phyloP scores from a whole-genome alignment of 92 coral and sea anemone species.

The Muricea muricata region DNA sequence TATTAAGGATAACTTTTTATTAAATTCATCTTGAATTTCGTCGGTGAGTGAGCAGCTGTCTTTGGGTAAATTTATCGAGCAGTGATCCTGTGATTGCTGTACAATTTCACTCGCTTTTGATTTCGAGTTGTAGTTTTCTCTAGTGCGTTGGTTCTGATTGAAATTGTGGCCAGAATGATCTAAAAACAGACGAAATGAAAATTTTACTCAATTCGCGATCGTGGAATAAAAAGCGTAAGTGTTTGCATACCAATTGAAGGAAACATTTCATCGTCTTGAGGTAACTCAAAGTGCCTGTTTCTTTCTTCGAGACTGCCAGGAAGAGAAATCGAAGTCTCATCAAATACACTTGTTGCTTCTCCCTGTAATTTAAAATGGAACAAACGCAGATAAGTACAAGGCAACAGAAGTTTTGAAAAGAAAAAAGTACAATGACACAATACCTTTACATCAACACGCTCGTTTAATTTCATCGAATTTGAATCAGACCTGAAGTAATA shows the following conservation, averaged over 20 bases:
- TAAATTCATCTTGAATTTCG: slow-evolving; percentile 17
- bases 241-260: neutral
- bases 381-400: too few relatives aligned
- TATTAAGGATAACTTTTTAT: neutral
- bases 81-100: neutral
- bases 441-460: slow-evolving; percentile 36
- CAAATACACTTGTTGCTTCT: slow-evolving; percentile 7
- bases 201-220: too few relatives aligned
- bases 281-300: neutral
- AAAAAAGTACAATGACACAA: neutral
- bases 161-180: neutral
- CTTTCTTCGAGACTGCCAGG: slow-evolving; percentile 12
- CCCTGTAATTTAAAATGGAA: slow-evolving; percentile 18
- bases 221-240: neutral
- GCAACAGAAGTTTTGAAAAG: too few relatives aligned
- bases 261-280: slow-evolving; percentile 1
- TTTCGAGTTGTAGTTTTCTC: neutral
- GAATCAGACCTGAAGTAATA: neutral
- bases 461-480: neutral
- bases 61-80: neutral
- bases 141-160: neutral
- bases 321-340: slow-evolving; percentile 14
- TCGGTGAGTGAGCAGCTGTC: neutral
- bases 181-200: neutral
- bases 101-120: neutral